Conservation (phyloP, 2,888 invertebrate genomes). For the Bellardia pandia region DNA sequence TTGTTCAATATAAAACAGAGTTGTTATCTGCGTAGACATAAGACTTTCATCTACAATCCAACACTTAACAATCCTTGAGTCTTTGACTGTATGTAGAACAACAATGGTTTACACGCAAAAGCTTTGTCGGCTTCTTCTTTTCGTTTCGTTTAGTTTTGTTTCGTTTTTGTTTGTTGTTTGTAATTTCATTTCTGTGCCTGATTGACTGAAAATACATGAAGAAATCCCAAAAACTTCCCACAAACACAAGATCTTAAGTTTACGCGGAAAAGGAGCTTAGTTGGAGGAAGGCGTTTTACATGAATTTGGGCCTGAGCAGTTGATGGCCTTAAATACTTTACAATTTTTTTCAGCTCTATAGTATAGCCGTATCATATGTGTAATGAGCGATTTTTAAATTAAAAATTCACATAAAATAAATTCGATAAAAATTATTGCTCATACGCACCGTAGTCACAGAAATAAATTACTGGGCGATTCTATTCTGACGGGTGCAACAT, state of each 20-base stretch:
- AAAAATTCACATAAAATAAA: too few species aligned
- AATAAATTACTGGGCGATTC: too few species aligned
- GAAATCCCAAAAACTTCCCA: conserved; percentile 64
- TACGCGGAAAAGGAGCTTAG: not conserved
- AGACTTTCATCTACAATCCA: conserved; percentile 70
- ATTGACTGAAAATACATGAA: conserved; percentile 67
- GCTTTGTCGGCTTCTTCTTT: conserved; percentile 69
- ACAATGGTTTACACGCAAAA: conserved; percentile 73
- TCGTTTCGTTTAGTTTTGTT: conserved; percentile 16
- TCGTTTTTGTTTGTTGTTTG: conserved; percentile 1
- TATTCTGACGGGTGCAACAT: too few species aligned
- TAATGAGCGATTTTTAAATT: too few species aligned
- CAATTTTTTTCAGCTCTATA: not conserved
- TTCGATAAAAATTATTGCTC: not conserved
- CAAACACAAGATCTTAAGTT: conserved; percentile 33
- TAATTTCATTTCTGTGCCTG: conserved; percentile 55
- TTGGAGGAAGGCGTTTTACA: not conserved
- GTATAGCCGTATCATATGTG: too few species aligned
- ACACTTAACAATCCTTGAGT: conserved; percentile 63
- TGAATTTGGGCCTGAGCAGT: not conserved
- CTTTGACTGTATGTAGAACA: conserved; percentile 67
- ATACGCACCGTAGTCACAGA: not conserved
- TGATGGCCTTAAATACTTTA: not conserved
- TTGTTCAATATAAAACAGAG: conserved; percentile 62
- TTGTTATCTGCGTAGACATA: conserved; percentile 72